These are phyloP conservation scores for Plutella xylostella DNA, from an alignment of 2,888 invertebrate species.

Conservation along the genomic window DNA sequence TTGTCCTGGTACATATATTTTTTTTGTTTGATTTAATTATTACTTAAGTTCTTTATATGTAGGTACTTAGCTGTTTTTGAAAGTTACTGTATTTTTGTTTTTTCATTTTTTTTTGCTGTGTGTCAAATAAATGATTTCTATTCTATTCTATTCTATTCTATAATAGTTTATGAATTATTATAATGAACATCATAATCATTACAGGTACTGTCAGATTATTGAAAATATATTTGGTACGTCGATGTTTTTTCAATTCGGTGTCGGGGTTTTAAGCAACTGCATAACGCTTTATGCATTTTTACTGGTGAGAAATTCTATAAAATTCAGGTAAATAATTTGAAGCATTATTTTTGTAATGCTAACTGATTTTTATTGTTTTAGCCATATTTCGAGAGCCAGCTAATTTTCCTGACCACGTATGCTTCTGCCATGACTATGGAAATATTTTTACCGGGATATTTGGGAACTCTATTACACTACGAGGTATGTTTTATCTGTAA, in stretches of 20 bases:
- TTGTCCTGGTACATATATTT: too few relatives aligned
- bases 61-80: too few relatives aligned
- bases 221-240: slow-evolving; percentile 34
- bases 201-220: slow-evolving; percentile 35
- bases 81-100: too few relatives aligned
- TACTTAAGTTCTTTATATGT: too few relatives aligned
- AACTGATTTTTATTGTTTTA: slow-evolving; percentile 20
- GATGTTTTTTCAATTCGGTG: slow-evolving; percentile 38
- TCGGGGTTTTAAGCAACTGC: slow-evolving; percentile 43
- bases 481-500: slow-evolving; percentile 25
- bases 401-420: slow-evolving; percentile 32
- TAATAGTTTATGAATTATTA: not conserved
- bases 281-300: slow-evolving; percentile 15
- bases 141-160: too few relatives aligned
- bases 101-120: too few relatives aligned
- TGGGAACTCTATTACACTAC: slow-evolving; percentile 34
- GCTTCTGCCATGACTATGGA: slow-evolving; percentile 30
- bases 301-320: too few relatives aligned
- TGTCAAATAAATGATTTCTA: too few relatives aligned
- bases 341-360: not conserved
- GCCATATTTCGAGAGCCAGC: slow-evolving; percentile 29
- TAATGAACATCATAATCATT: not conserved
- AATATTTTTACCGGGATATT: slow-evolving; percentile 36
- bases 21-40: too few relatives aligned
- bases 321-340: too few relatives aligned